A percentile compares a stretch with the other conserved stretches of the same genome.
Evolutionary conservation across 2,797 vertebrate species (phyloP).

Genomic region (Hydrocynus forskahlii): DNA sequence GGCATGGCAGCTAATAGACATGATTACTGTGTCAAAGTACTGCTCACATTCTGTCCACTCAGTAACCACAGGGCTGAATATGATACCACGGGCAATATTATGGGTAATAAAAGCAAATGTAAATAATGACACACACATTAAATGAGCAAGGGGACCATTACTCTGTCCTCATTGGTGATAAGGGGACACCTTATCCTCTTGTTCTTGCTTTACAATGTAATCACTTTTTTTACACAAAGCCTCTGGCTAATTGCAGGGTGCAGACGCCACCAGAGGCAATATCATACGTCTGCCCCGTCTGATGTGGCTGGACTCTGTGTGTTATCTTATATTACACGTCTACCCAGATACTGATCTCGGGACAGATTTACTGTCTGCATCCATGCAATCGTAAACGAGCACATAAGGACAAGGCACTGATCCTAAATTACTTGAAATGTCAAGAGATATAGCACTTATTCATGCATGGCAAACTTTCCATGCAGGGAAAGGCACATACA

Average conservation of each 20-base stretch:
- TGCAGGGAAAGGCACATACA: background rate
- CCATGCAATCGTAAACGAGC: background rate
- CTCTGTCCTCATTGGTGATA: background rate
- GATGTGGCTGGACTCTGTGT: background rate
- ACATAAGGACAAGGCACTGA: background rate
- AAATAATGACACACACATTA: slow-evolving; percentile 6
- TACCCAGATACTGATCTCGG: slow-evolving; percentile 4
- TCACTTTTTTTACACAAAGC: slow-evolving; percentile 2
- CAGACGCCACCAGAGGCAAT: slow-evolving; percentile 18
- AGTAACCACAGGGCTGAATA: background rate
- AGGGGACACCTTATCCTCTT: slow-evolving; percentile 10
- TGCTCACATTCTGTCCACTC: background rate
- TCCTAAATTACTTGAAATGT: background rate
- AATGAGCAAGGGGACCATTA: slow-evolving; percentile 5
- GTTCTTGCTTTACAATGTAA: slow-evolving; percentile 29
- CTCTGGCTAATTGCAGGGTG: slow-evolving; percentile 1
- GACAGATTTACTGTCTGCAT: background rate
- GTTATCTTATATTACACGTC: background rate
- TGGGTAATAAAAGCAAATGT: slow-evolving; percentile 15
- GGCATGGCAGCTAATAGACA: background rate
- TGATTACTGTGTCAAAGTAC: background rate
- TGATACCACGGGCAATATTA: slow-evolving; percentile 6
- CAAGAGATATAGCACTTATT: background rate
- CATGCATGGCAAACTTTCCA: background rate
- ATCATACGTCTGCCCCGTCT: slow-evolving; percentile 19